A percentile compares a stretch with the other conserved stretches of the same genome.
phyloP scores from a whole-genome alignment of 2,888 invertebrate species.

The Dyspetes luteomarginatus region DNA sequence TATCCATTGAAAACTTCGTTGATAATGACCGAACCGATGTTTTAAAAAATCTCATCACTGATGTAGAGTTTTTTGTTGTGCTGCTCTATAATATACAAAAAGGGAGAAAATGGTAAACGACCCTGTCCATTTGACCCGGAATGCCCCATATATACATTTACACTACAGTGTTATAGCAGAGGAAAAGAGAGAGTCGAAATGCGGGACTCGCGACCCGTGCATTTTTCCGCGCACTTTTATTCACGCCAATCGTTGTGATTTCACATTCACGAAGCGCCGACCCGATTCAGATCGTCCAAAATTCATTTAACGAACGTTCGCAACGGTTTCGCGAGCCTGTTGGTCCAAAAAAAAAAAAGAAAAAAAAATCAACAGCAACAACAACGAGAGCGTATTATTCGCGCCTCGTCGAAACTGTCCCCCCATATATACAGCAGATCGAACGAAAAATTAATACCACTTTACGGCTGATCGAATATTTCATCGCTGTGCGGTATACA shows the following conservation, averaged over 20 bases:
- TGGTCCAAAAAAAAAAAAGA: constrained; percentile 64
- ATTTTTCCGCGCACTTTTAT: neutral
- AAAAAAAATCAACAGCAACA: constrained; percentile 4
- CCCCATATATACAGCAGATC: constrained; percentile 45
- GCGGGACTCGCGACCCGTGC: constrained; percentile 18
- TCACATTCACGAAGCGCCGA: constrained; percentile 55
- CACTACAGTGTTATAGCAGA: neutral
- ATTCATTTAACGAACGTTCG: constrained; percentile 48
- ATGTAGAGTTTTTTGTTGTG: no score
- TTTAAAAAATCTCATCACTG: no score
- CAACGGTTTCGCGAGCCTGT: constrained; percentile 64
- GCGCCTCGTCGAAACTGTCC: constrained; percentile 65
- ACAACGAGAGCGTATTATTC: constrained; percentile 52
- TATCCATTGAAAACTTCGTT: no score
- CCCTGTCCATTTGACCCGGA: neutral
- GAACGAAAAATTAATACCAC: constrained; percentile 64
- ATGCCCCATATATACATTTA: neutral
- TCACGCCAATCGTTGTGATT: constrained; percentile 30
- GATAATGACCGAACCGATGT: no score
- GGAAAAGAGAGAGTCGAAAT: neutral
- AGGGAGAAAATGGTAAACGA: no score
- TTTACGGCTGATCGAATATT: constrained; percentile 66
- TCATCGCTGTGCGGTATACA: constrained; percentile 39
- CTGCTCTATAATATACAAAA: no score
- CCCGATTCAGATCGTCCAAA: constrained; percentile 52